Conservation (phyloP, 2,797 vertebrate genomes). For the Pipistrellus pygmaeus region DNA sequence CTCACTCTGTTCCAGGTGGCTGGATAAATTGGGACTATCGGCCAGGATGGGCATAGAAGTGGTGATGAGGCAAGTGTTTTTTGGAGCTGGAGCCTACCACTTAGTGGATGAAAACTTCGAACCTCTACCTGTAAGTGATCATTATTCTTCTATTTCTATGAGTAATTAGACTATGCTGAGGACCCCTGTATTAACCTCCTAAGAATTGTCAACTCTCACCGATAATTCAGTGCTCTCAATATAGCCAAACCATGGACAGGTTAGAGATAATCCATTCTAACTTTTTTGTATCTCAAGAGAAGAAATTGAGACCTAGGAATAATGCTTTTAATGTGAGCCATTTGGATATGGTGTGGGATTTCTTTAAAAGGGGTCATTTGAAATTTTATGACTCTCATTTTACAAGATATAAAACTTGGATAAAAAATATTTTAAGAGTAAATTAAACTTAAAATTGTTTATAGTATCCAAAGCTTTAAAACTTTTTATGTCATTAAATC, state of each 20-base stretch:
- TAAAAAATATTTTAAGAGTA: slow-evolving; percentile 3
- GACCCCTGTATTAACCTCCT: neutral
- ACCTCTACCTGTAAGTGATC: slow-evolving; percentile 93
- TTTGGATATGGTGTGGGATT: neutral
- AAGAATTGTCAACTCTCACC: neutral
- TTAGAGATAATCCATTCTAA: neutral
- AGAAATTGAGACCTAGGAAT: neutral
- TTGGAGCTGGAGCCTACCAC: slow-evolving; percentile 95
- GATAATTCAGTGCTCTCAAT: neutral
- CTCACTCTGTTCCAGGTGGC: slow-evolving; percentile 91
- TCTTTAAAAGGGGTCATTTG: neutral
- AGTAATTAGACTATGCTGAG: neutral
- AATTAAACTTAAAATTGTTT: slow-evolving; percentile 48
- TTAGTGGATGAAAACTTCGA: slow-evolving; percentile 93
- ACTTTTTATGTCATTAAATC: neutral
- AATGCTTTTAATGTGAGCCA: neutral
- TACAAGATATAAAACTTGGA: neutral
- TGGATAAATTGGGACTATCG: slow-evolving; percentile 95
- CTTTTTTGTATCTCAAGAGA: neutral
- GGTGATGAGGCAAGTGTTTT: slow-evolving; percentile 96
- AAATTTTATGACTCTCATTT: slow-evolving; percentile 35
- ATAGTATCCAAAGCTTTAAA: neutral
- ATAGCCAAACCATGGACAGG: neutral
- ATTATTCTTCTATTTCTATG: neutral
- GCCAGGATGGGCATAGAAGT: slow-evolving; percentile 93